Evolutionary conservation across 2,797 vertebrate genomes (phyloP), one percentile per base, ranked within the genome.

Genomic region (Tapera naevia): DNA sequence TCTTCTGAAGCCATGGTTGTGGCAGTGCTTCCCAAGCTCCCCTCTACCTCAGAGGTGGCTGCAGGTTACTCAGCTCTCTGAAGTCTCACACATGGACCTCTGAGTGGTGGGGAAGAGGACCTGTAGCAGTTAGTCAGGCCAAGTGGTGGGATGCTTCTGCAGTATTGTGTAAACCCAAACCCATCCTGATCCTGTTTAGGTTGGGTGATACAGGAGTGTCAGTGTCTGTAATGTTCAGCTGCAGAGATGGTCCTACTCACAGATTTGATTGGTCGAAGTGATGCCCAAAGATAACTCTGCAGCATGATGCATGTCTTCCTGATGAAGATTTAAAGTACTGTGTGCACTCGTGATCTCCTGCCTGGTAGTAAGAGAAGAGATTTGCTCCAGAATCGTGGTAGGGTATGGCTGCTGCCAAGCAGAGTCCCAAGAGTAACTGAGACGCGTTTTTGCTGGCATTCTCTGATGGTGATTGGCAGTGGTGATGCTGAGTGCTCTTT

Each of bases 141-240:
- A 3, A n/a, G 33, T 50, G 41, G 12, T 33, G 64, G 48, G 43
- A 18, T 13, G 15, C 9, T 43, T 41, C 39, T 35, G 35, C 33
- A 17, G 35, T 2, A 1, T 17, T 25, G 51, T 6, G 1, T 61
- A 23, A 66, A 69, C 46, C 39, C 60, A 56, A 51, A 11, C 50
- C 7, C 64, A 12, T 37, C 65, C 53, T 28, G 39, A 5, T 8
- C 5, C 43, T 24, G 14, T 53, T 76, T 9, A 7, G 18, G 8
- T 6, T 60, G 48, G 27, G 33, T 25, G 45, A 15, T 46, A 4
- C 0, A 5, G 21, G 25, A 35, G 8, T 3, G n/a, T 9, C 0
- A 1, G 7, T 50, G 30, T 11, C 58, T 25, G 5, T 0, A 0
- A 4, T 5, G 30, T 46, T n/a, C 0, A 1, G 0, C 75, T 39